Percentiles rank a stretch among this genome's conserved stretches.
These are phyloP conservation scores for Gadus chalcogrammus DNA, from an alignment of 2,113 vertebrate species.

Conservation along the genomic window DNA sequence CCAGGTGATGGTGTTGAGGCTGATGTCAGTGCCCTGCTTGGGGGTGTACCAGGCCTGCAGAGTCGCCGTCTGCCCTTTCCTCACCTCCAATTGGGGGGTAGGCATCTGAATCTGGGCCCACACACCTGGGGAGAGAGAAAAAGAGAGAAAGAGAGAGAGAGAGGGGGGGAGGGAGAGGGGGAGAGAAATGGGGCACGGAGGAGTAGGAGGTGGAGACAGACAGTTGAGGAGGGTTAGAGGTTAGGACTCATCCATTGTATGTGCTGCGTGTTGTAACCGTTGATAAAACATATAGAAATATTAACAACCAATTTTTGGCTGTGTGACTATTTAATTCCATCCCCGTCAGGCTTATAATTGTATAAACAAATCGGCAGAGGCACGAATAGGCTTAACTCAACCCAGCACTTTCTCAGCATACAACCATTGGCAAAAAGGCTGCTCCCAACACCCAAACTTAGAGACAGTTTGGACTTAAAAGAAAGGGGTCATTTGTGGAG, in stretches of 20 bases:
- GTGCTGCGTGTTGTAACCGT: no score
- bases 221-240: neutral
- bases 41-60: constrained; percentile 71
- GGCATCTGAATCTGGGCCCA: constrained; percentile 47
- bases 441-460: no score
- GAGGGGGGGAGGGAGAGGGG: neutral
- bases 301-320: no score
- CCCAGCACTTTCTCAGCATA: no score
- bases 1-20: constrained; percentile 60
- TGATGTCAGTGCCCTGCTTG: neutral
- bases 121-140: constrained; percentile 47
- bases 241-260: neutral
- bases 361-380: no score
- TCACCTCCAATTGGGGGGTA: constrained; percentile 49
- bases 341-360: no score
- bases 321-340: no score
- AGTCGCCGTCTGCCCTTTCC: constrained; percentile 72
- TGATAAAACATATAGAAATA: no score
- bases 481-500: no score
- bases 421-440: no score
- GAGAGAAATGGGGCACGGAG: neutral
- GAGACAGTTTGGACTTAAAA: no score
- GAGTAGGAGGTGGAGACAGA: neutral
- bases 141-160: neutral
- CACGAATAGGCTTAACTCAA: no score